Conservation (phyloP, 2,888 invertebrate genomes). For the Aradus depressus region DNA sequence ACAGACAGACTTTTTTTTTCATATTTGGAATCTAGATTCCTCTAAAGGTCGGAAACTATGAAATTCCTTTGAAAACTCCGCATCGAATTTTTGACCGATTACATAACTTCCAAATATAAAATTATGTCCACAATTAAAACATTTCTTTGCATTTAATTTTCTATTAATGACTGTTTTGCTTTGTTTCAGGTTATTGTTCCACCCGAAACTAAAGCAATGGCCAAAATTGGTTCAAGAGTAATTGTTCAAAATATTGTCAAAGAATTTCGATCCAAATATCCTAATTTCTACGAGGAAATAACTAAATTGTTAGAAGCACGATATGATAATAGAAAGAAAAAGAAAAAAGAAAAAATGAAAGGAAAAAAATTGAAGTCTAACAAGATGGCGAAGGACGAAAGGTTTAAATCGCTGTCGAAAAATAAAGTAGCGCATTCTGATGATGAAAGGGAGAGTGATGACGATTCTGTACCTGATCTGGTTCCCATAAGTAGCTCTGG, state of each 20-base stretch:
- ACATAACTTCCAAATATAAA: too few species aligned
- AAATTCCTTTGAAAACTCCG: too few species aligned
- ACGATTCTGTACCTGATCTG: neutral
- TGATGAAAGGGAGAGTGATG: neutral
- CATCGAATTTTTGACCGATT: too few species aligned
- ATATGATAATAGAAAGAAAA: neutral
- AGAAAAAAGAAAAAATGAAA: constrained; percentile 8
- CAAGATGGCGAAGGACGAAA: neutral
- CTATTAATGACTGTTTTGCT: neutral
- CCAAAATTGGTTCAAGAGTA: constrained; percentile 11
- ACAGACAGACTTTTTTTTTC: too few species aligned
- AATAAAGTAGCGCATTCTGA: too few species aligned
- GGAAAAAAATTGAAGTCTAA: constrained; percentile 7
- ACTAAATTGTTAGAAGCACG: neutral
- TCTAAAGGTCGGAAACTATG: too few species aligned
- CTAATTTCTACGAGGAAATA: neutral
- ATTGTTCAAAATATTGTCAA: constrained; percentile 4
- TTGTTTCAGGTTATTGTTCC: constrained; percentile 13
- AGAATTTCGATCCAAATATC: neutral
- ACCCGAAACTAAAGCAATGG: constrained; percentile 23
- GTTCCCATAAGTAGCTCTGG: neutral
- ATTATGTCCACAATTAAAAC: too few species aligned
- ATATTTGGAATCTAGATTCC: too few species aligned
- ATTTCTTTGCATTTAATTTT: too few species aligned
- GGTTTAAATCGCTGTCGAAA: too few species aligned